Evolutionary conservation across 2,797 vertebrate species (phyloP), one percentile per base, ranked within the genome.

Genomic region (Setipinna tenuifilis): DNA sequence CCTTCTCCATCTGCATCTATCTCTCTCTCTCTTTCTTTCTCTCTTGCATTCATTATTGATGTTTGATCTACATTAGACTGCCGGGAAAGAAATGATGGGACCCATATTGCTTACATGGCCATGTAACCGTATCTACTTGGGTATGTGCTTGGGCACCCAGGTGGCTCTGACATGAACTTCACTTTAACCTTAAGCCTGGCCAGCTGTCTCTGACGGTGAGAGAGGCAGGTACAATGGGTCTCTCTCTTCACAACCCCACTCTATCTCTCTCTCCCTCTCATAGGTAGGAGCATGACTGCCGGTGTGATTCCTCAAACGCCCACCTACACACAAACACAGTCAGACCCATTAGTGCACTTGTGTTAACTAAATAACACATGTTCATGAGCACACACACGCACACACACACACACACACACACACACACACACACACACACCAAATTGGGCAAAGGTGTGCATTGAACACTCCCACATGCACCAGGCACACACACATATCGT

Each of bases 21-120:
- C 62, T 46, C 82, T 89, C 58, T 58, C 84, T 85, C 81, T 88
- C 84, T 50, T 59, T 68, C 21, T 44, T 35, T 75, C 50, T 11
- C 65, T 83, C 62, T 62, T 71, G 59, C 31, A 19, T 78, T 4
- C 71, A 44, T 78, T 78, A 35, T 78, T 78, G 17, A 59, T 44
- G 71, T 41, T 35, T 75, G 68, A 31, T 41, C 16, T 21, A 21
- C 71, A 44, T 41, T 41, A 78, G 71, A 21, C 35, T 44, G 71
- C 17, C 71, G 44, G 21, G 35, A 44, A 17, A 17, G 71, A 44
- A 41, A 78, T 78, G 71, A 78, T 78, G 71, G 71, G 71, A 21
- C 16, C 71, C 71, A 44, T 78, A 78, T 78, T 78, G 71, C 35
- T 78, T 78, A 78, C 71, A 78, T 44, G 71, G 17, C 68, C 68